A percentile compares a stretch with the other conserved stretches of the same genome.
Evolutionary conservation across 2,797 vertebrate species (phyloP).

Genomic region (Onychomys arenicola): DNA sequence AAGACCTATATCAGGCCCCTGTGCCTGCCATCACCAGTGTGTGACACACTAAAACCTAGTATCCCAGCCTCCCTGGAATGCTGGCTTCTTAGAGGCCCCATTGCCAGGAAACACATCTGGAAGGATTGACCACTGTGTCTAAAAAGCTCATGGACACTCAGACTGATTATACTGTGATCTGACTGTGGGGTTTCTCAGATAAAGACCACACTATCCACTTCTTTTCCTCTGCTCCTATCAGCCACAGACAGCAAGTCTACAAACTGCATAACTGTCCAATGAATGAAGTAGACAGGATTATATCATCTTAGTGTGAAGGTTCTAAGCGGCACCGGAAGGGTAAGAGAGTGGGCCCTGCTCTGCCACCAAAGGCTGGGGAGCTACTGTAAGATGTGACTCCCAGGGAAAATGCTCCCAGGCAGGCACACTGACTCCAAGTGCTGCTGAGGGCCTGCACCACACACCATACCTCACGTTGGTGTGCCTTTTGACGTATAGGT

Average conservation of each 20-base stretch:
- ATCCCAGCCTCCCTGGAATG: neutral
- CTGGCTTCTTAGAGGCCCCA: neutral
- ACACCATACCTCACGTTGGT: slow-evolving; percentile 93
- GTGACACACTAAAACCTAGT: neutral
- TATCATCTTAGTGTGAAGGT: neutral
- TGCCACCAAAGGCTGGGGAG: rapidly evolving
- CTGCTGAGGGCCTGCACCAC: neutral
- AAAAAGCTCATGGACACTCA: neutral
- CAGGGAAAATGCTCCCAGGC: rapidly evolving
- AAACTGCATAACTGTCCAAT: neutral
- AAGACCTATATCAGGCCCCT: rapidly evolving
- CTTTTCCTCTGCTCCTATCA: too few species aligned
- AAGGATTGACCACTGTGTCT: too few species aligned
- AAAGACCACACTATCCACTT: neutral
- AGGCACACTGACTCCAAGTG: rapidly evolving
- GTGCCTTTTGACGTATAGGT: slow-evolving; percentile 96
- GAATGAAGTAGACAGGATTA: neutral
- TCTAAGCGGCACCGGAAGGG: rapidly evolving
- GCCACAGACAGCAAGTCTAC: neutral
- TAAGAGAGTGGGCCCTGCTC: rapidly evolving
- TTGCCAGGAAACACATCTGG: neutral
- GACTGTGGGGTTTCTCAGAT: neutral
- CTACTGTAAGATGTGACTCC: rapidly evolving
- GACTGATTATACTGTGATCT: neutral
- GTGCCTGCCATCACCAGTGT: neutral